Evolutionary conservation across 2,113 vertebrate genomes (phyloP).

Genomic region (Scomber colias): DNA sequence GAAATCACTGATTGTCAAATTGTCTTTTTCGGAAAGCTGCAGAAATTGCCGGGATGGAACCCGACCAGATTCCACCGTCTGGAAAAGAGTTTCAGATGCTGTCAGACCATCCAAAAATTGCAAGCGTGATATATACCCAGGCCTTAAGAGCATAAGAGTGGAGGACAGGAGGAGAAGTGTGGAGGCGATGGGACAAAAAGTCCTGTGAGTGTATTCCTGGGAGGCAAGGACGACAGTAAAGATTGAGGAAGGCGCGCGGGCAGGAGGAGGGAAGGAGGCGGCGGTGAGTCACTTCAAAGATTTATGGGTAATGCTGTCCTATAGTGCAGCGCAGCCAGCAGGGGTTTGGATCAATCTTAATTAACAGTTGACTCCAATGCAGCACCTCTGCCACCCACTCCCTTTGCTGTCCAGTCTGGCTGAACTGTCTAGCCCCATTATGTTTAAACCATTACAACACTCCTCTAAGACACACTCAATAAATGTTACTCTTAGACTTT

Average conservation of each 20-base stretch:
- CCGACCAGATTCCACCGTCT: neutral
- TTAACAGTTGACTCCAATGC: constrained; percentile 57
- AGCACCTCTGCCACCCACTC: constrained; percentile 38
- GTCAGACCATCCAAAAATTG: neutral
- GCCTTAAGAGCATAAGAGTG: neutral
- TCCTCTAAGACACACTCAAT: constrained; percentile 23
- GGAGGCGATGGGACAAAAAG: neutral
- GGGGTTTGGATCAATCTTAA: constrained; percentile 67
- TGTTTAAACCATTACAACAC: constrained; percentile 29
- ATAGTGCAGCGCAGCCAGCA: constrained; percentile 32
- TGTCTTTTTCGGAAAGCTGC: neutral
- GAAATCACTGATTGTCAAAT: neutral
- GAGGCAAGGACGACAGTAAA: neutral
- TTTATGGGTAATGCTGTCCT: constrained; percentile 57
- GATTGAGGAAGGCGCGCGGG: constrained; percentile 8
- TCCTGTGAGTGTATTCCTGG: neutral
- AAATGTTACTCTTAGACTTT: constrained; percentile 13
- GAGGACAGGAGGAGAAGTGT: neutral
- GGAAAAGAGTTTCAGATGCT: neutral
- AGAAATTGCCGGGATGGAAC: neutral
- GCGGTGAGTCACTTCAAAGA: constrained; percentile 55
- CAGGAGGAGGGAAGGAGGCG: constrained; percentile 9
- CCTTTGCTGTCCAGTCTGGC: constrained; percentile 15
- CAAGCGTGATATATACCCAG: neutral
- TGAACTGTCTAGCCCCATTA: constrained; percentile 26